These are phyloP conservation scores for Laspeyria flexula DNA, from an alignment of 2,888 invertebrate species.

Conservation along the genomic window DNA sequence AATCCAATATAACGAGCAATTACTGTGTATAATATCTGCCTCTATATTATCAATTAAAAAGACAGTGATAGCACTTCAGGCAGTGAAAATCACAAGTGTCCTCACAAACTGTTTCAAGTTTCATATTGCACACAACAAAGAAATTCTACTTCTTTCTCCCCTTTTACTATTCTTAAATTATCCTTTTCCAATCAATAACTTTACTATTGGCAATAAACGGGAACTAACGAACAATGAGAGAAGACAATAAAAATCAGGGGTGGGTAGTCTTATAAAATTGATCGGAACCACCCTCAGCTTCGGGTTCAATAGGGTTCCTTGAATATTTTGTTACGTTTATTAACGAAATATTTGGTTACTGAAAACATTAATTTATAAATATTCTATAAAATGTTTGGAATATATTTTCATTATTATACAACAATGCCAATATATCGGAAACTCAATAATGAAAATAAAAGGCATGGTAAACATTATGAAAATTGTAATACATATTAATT, in stretches of 20 bases:
- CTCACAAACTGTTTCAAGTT: slow-evolving; percentile 6
- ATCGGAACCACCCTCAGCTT: slow-evolving; percentile 34
- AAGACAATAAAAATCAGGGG: slow-evolving; percentile 48
- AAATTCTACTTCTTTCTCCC: slow-evolving; percentile 8
- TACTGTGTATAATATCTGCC: too few species aligned
- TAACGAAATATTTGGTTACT: too few species aligned
- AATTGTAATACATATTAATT: too few species aligned
- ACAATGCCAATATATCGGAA: too few species aligned
- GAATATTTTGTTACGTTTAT: neutral
- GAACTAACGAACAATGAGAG: slow-evolving; percentile 45
- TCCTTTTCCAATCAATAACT: slow-evolving; percentile 45
- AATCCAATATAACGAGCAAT: too few species aligned
- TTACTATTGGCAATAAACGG: slow-evolving; percentile 39
- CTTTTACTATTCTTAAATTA: slow-evolving; percentile 38
- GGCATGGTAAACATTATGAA: too few species aligned
- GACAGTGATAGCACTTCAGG: too few species aligned
- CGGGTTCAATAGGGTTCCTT: slow-evolving; percentile 22
- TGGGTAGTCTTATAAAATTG: slow-evolving; percentile 51
- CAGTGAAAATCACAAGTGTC: neutral
- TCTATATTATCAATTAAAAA: too few species aligned
- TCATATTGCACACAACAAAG: slow-evolving; percentile 12
- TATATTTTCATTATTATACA: too few species aligned
- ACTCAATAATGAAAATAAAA: too few species aligned
- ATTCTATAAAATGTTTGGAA: too few species aligned
- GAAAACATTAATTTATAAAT: too few species aligned